Evolutionary conservation across 2,113 vertebrate species (phyloP).

Genomic region (Esox niger): DNA sequence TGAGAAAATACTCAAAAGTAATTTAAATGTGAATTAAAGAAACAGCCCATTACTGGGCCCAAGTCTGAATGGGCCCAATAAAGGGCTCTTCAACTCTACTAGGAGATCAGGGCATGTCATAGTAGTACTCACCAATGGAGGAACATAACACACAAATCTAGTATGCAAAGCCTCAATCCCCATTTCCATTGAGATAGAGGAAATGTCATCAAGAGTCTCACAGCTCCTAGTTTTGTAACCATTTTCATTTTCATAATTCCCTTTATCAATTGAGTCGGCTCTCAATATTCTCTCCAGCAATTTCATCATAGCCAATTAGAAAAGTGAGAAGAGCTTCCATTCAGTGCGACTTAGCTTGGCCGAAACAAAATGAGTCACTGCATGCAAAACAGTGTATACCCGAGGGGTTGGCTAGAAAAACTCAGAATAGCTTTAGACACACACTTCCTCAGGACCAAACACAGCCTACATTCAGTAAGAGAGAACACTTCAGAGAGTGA

Average conservation of each 20-base stretch:
- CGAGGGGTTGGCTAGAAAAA: neutral
- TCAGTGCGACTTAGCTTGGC: constrained; percentile 23
- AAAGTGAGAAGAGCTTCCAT: constrained; percentile 33
- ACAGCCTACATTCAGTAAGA: neutral
- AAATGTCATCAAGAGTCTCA: constrained; percentile 54
- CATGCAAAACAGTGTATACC: constrained; percentile 45
- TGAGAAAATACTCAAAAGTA: too few species aligned
- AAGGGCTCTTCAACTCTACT: too few species aligned
- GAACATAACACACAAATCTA: constrained; percentile 24
- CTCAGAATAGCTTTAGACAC: constrained; percentile 24
- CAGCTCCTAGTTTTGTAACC: constrained; percentile 47
- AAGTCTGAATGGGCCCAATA: too few species aligned
- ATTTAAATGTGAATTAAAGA: too few species aligned
- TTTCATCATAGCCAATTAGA: constrained; percentile 71
- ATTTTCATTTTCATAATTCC: constrained; percentile 41
- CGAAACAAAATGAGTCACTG: constrained; percentile 31
- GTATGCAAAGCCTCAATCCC: constrained; percentile 30
- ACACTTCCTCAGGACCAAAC: constrained; percentile 32
- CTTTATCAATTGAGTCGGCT: constrained; percentile 56
- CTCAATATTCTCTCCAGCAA: constrained; percentile 57
- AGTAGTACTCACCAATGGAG: too few species aligned
- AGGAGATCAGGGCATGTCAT: too few species aligned
- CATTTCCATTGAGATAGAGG: constrained; percentile 46
- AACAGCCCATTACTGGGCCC: too few species aligned
- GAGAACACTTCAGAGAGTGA: neutral